Evolutionary conservation across 53 echinoderm and acorn worm genomes (phyloP).

Genomic region (Temnopleurus reevesii): DNA sequence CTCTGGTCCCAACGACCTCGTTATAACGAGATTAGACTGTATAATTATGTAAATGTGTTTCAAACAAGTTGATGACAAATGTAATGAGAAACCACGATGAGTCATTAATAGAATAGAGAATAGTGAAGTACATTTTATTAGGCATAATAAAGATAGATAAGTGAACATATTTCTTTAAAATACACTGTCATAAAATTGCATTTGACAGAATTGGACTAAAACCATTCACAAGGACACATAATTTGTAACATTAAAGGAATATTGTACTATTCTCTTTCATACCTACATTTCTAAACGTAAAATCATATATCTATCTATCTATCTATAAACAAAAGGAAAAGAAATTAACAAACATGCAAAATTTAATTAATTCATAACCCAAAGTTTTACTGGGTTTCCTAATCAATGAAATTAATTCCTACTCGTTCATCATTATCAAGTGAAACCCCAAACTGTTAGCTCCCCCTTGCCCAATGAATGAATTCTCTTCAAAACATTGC

Average conservation of each 20-base stretch:
- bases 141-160: conserved; percentile 19
- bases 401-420: too few relatives aligned
- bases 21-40: too few relatives aligned
- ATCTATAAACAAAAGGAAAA: not conserved
- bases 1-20: too few relatives aligned
- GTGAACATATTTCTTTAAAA: conserved; percentile 28
- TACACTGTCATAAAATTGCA: conserved; percentile 19
- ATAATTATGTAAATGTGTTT: too few relatives aligned
- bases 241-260: not conserved
- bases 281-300: not conserved
- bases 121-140: conserved; percentile 30
- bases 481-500: too few relatives aligned
- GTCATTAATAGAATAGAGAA: not conserved
- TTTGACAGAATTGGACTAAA: conserved; percentile 14
- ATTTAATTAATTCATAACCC: too few relatives aligned
- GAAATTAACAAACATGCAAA: conserved; percentile 1
- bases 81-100: not conserved
- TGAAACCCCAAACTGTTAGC: too few relatives aligned
- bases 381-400: too few relatives aligned
- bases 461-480: too few relatives aligned
- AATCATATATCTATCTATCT: conserved; percentile 25
- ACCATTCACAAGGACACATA: not conserved
- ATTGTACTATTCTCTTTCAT: not conserved
- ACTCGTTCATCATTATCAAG: too few relatives aligned
- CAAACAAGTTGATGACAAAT: too few relatives aligned